Evolutionary conservation across 2,888 invertebrate genomes (phyloP).

Genomic region (Ichneumoninae sp.): DNA sequence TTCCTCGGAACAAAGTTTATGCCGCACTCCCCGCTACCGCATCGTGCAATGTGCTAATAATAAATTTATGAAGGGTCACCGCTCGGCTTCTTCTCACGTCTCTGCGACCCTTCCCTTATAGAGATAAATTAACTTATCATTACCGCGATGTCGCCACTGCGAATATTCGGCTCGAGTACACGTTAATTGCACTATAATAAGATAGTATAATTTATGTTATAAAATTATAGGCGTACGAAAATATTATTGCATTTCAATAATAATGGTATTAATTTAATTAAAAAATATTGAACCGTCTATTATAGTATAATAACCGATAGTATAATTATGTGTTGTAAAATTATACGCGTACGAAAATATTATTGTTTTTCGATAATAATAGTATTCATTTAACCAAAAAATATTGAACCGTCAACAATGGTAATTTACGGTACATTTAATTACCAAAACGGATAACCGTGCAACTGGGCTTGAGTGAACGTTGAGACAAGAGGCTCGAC

Average conservation of each 20-base stretch:
- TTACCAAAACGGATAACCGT: slow-evolving; percentile 51
- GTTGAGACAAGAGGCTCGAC: slow-evolving; percentile 12
- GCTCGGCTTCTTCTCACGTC: slow-evolving; percentile 34
- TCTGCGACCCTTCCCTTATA: slow-evolving; percentile 15
- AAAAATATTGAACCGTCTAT: background rate
- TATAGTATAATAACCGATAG: too few species aligned
- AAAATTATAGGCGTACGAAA: too few species aligned
- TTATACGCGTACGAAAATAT: too few species aligned
- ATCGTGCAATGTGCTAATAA: slow-evolving; percentile 76
- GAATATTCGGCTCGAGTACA: background rate
- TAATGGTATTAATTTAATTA: too few species aligned
- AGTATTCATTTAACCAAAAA: too few species aligned
- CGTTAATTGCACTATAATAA: too few species aligned
- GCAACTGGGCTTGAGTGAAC: slow-evolving; percentile 2
- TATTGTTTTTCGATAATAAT: too few species aligned
- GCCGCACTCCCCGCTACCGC: slow-evolving; percentile 58
- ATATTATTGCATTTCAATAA: too few species aligned
- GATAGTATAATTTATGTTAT: too few species aligned
- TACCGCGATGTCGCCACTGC: background rate
- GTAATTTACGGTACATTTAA: slow-evolving; percentile 56
- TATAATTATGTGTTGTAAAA: too few species aligned
- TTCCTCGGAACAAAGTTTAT: slow-evolving; percentile 38
- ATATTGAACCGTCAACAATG: background rate
- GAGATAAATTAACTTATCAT: slow-evolving; percentile 27
- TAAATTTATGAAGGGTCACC: slow-evolving; percentile 62